Evolutionary conservation across 2,888 invertebrate species (phyloP).

Genomic region (Drosophila picticornis): DNA sequence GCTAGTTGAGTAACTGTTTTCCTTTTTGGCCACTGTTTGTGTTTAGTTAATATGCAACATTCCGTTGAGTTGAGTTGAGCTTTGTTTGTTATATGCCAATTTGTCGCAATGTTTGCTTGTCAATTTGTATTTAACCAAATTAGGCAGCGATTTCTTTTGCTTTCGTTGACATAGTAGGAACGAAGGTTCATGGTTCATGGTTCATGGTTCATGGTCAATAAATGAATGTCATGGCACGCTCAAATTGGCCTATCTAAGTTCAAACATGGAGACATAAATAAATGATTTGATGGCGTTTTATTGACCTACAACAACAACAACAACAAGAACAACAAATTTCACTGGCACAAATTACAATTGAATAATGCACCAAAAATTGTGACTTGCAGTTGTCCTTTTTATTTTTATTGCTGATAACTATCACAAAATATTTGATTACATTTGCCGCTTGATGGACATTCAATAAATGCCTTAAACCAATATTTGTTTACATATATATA

Average conservation of each 20-base stretch:
- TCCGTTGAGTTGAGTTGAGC: constrained; percentile 37
- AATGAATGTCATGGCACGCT: constrained; percentile 32
- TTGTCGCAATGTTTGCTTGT: constrained; percentile 56
- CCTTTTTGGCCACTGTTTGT: constrained; percentile 35
- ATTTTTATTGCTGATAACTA: constrained; percentile 7
- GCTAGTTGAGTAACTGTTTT: constrained; percentile 9
- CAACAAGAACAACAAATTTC: background rate
- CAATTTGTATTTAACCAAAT: constrained; percentile 68
- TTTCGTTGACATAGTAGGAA: background rate
- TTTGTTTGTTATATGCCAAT: constrained; percentile 72
- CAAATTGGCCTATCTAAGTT: constrained; percentile 22
- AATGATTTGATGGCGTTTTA: constrained; percentile 27
- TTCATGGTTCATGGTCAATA: constrained; percentile 44
- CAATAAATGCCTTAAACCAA: constrained; percentile 10
- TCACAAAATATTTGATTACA: constrained; percentile 18
- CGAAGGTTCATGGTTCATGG: constrained; percentile 35
- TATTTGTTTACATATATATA: constrained; percentile 5
- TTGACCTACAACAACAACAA: constrained; percentile 6
- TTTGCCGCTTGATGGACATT: constrained; percentile 11
- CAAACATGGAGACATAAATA: constrained; percentile 30
- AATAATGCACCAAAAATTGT: constrained; percentile 11
- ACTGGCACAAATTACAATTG: background rate
- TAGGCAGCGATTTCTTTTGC: constrained; percentile 59
- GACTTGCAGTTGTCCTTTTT: constrained; percentile 41
- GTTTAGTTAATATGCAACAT: constrained; percentile 47